Percentiles rank a stretch among this genome's conserved stretches.
These are phyloP conservation scores for Hydriomena furcata DNA, from an alignment of 2,888 invertebrate genomes.

Conservation along the genomic window DNA sequence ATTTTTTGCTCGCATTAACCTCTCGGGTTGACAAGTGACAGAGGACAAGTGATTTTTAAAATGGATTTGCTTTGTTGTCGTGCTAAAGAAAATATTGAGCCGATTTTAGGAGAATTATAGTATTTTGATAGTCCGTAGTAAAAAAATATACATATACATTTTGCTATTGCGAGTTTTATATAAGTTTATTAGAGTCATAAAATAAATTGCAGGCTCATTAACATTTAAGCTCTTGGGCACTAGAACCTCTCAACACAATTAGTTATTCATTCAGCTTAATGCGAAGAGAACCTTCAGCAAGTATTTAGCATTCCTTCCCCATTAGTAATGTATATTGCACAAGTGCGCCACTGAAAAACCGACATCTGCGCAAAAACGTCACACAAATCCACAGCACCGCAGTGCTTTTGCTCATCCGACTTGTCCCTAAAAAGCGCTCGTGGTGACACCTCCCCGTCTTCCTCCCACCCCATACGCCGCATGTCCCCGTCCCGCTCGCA, in stretches of 20 bases:
- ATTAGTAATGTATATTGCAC: slow-evolving; percentile 44
- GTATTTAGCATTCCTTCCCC: slow-evolving; percentile 30
- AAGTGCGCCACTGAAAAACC: slow-evolving; percentile 54
- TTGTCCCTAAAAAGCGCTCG: slow-evolving; percentile 74
- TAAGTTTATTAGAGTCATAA: slow-evolving; percentile 9
- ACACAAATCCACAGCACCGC: slow-evolving; percentile 63
- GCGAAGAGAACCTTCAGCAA: slow-evolving; percentile 18
- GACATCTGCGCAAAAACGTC: slow-evolving; percentile 69
- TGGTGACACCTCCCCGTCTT: slow-evolving; percentile 79
- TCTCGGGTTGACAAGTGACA: slow-evolving; percentile 54
- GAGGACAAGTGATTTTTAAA: slow-evolving; percentile 55
- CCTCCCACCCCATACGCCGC: slow-evolving; percentile 59
- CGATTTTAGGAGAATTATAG: slow-evolving; percentile 24
- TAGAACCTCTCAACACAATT: slow-evolving; percentile 15
- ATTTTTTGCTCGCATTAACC: slow-evolving; percentile 49
- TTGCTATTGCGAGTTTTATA: slow-evolving; percentile 1
- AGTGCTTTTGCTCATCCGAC: slow-evolving; percentile 66
- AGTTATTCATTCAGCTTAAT: slow-evolving; percentile 19
- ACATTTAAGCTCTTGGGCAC: not conserved
- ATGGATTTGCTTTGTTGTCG: slow-evolving; percentile 44
- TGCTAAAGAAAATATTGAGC: slow-evolving; percentile 37
- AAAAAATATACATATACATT: slow-evolving; percentile 9
- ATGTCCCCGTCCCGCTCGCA: slow-evolving; percentile 65
- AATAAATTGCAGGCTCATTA: slow-evolving; percentile 16
- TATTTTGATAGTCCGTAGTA: slow-evolving; percentile 20